Evolutionary conservation across 2,797 vertebrate species (phyloP).

Genomic region (Gila robusta): DNA sequence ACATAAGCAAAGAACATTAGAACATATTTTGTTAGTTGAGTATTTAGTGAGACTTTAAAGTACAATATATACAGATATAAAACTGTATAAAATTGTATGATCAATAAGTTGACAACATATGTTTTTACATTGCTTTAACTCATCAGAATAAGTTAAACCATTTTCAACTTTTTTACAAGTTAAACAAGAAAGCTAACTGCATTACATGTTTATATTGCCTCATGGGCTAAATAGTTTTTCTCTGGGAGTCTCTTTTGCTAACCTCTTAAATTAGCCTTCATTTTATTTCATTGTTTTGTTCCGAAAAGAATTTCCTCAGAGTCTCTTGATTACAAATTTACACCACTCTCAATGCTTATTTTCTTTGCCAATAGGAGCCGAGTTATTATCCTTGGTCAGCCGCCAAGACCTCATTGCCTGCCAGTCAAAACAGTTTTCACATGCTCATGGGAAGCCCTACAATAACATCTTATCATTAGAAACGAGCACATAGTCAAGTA

Average conservation of each 20-base stretch:
- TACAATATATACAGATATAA: not conserved
- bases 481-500: conserved; percentile 44
- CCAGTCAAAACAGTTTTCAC: conserved; percentile 62
- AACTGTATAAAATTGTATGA: no score
- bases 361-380: conserved; percentile 56
- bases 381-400: conserved; percentile 62
- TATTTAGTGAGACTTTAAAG: not conserved
- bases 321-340: conserved; percentile 62
- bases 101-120: no score
- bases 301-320: conserved; percentile 60
- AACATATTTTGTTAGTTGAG: not conserved
- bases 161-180: no score
- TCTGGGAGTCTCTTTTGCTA: conserved; percentile 12
- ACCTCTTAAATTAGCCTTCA: conserved; percentile 43
- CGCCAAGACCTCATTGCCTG: conserved; percentile 50
- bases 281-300: conserved; percentile 58
- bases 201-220: conserved; percentile 30
- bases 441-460: conserved; percentile 58
- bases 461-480: conserved; percentile 62
- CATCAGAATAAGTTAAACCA: no score
- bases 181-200: not conserved
- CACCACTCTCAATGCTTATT: conserved; percentile 48
- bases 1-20: not conserved
- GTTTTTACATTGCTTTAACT: no score
- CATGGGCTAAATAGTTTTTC: conserved; percentile 16